Evolutionary conservation across 2,113 vertebrate species (phyloP).

Genomic region (Glaucomys volans): DNA sequence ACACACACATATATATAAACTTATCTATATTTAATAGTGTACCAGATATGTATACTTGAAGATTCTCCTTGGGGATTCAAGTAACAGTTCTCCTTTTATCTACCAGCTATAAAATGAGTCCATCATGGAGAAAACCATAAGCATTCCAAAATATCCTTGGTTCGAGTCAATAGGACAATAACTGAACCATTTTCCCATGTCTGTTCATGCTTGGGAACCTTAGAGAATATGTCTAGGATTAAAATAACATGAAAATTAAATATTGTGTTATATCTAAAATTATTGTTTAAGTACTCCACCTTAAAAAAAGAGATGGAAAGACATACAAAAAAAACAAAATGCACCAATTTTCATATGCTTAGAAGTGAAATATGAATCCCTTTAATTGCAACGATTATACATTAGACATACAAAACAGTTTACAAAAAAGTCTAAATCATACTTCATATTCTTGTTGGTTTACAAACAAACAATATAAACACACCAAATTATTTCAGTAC

Average conservation of each 20-base stretch:
- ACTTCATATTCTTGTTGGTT: conserved; percentile 12
- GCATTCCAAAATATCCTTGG: not conserved
- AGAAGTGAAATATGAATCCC: not conserved
- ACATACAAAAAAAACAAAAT: not conserved
- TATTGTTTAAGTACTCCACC: not conserved
- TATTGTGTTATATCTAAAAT: not conserved
- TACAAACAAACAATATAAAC: not conserved
- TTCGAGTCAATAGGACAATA: not conserved
- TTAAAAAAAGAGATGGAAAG: not conserved
- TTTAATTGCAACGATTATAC: not conserved
- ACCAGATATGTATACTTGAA: not conserved
- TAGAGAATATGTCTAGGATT: not conserved
- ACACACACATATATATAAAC: no score
- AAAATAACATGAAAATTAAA: not conserved
- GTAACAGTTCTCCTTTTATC: not conserved
- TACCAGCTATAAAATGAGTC: not conserved
- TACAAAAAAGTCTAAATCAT: not conserved
- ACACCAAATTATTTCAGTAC: not conserved
- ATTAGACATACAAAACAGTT: not conserved
- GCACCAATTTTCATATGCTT: conserved; percentile 3
- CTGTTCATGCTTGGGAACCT: not conserved
- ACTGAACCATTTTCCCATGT: not conserved
- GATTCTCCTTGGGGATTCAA: not conserved
- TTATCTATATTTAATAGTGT: conserved; percentile 12
- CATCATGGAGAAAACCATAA: not conserved